phyloP scores from a whole-genome alignment of 2,888 invertebrate genomes.

The Cephus nigrinus region DNA sequence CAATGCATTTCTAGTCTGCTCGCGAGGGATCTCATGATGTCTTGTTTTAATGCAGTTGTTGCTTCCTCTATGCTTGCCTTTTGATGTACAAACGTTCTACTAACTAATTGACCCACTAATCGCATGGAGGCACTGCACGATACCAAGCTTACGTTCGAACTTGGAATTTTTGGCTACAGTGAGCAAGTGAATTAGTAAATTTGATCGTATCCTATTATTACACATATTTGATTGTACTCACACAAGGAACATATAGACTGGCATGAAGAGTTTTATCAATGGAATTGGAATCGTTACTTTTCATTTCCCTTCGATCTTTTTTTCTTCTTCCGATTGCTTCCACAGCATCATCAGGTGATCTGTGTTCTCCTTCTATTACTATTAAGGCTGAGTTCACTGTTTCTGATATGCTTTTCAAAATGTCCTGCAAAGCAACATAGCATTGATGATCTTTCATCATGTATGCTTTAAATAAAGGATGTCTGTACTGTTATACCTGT shows the following conservation, averaged over 20 bases:
- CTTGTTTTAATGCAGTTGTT: conserved; percentile 80
- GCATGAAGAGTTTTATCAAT: conserved; percentile 71
- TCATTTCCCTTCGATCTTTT: conserved; percentile 68
- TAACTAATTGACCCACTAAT: conserved; percentile 78
- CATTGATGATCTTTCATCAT: not conserved
- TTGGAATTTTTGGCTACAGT: conserved; percentile 27
- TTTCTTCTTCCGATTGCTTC: conserved; percentile 75
- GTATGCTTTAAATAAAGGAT: not conserved
- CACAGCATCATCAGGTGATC: conserved; percentile 73
- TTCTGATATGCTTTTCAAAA: conserved; percentile 71
- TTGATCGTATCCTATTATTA: conserved; percentile 62
- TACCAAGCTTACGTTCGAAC: conserved; percentile 36
- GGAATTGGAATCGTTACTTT: conserved; percentile 60
- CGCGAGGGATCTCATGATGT: conserved; percentile 85
- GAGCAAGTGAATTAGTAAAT: not conserved
- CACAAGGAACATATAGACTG: conserved; percentile 78
- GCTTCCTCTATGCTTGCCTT: conserved; percentile 81
- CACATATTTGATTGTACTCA: conserved; percentile 70
- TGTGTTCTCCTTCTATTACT: conserved; percentile 79
- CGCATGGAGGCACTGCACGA: conserved; percentile 75
- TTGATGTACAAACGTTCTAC: conserved; percentile 82
- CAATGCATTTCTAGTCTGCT: conserved; percentile 92
- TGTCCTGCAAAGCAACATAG: conserved; percentile 67
- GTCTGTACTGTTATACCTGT: conserved; percentile 67
- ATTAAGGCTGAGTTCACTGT: conserved; percentile 75